These are phyloP conservation scores for Phrynocephalus vlangalii DNA, from an alignment of 2,797 vertebrate genomes.

Conservation along the genomic window DNA sequence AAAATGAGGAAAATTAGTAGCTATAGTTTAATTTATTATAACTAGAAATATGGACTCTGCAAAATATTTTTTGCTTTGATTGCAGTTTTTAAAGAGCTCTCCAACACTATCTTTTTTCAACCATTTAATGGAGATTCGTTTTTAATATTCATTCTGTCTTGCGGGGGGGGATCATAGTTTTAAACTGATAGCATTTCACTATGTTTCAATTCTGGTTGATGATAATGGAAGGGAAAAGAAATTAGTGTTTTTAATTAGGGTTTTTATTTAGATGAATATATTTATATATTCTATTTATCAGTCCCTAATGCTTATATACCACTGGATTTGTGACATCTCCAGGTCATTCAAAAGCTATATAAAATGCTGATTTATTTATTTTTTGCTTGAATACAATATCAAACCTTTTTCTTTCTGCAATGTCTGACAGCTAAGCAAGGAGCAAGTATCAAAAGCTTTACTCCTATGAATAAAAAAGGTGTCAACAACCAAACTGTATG, in stretches of 20 bases:
- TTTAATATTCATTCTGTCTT: background rate
- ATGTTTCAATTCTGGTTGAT: background rate
- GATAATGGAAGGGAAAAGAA: background rate
- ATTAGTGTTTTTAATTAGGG: too few species aligned
- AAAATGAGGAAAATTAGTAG: background rate
- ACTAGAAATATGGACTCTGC: conserved; percentile 8
- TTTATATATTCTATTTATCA: too few species aligned
- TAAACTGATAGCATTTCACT: background rate
- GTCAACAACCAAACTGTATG: too few species aligned
- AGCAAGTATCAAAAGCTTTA: background rate
- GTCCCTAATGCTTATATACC: too few species aligned
- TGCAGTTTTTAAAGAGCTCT: background rate
- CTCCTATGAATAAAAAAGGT: too few species aligned
- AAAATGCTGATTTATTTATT: background rate
- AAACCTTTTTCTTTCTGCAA: background rate
- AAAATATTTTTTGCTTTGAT: conserved; percentile 14
- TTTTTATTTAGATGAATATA: too few species aligned
- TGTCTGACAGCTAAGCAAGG: too few species aligned
- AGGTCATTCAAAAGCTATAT: background rate
- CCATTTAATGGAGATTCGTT: background rate
- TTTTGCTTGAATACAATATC: background rate
- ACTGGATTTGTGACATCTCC: too few species aligned
- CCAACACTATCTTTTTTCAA: background rate
- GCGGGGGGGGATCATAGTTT: background rate
- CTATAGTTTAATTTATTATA: conserved; percentile 5